Conservation (phyloP, 2,113 vertebrate genomes). For the Corythornis vintsioides region DNA sequence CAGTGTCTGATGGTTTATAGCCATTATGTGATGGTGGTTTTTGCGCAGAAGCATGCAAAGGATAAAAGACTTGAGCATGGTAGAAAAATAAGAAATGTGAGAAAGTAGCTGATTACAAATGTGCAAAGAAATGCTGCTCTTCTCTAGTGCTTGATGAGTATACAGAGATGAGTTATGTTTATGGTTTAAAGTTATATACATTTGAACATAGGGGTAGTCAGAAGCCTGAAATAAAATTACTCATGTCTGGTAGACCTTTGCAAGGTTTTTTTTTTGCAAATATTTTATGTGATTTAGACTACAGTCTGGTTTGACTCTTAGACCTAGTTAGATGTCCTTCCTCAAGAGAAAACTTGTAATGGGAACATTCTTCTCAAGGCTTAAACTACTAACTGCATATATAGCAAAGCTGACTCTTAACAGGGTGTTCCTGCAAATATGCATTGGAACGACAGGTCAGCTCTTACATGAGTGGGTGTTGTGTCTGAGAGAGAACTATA, state of each 20-base stretch:
- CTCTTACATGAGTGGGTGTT: neutral
- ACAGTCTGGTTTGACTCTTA: neutral
- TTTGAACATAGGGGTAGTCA: neutral
- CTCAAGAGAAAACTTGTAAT: neutral
- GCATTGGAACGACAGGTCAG: neutral
- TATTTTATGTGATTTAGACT: neutral
- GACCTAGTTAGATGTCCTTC: neutral
- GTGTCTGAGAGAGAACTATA: neutral
- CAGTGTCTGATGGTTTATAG: neutral
- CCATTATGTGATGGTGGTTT: neutral
- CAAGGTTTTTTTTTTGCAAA: neutral
- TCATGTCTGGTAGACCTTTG: neutral
- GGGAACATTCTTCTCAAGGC: neutral
- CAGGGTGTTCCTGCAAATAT: neutral
- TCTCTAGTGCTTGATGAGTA: neutral
- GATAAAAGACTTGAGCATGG: neutral
- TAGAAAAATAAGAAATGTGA: neutral
- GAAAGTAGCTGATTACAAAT: neutral
- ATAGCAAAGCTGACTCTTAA: neutral
- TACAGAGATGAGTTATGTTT: neutral
- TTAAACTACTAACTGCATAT: neutral
- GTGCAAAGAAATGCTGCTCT: neutral
- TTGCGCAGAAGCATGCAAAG: neutral
- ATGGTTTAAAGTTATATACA: neutral
- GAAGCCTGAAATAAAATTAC: neutral